Conservation (phyloP, 2,113 vertebrate genomes). For the Gymnarchus niloticus region DNA sequence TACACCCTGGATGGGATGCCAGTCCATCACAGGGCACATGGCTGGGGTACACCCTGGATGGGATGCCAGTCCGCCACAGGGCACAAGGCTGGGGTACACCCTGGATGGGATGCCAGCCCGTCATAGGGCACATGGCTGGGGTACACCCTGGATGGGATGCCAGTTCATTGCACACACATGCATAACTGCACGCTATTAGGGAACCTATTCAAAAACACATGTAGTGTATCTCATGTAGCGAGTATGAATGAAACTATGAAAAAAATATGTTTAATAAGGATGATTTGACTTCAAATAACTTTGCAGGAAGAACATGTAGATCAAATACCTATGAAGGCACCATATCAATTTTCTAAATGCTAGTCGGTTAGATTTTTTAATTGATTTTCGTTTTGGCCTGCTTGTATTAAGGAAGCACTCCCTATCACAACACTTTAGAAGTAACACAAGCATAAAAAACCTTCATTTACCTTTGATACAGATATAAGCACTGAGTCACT, state of each 20-base stretch:
- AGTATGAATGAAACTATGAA: not conserved
- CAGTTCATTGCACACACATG: not conserved
- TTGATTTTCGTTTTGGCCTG: no score
- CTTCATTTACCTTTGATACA: slow-evolving; percentile 21
- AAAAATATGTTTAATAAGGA: not conserved
- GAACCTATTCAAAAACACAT: not conserved
- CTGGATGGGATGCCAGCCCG: no score
- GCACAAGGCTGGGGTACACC: no score
- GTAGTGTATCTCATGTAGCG: not conserved
- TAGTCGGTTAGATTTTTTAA: no score
- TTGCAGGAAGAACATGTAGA: no score
- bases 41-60: no score
- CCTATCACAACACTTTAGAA: not conserved
- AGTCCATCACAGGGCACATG: no score
- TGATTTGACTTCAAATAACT: not conserved
- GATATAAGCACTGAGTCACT: slow-evolving; percentile 7
- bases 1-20: no score
- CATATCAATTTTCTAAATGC: not conserved
- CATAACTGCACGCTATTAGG: not conserved
- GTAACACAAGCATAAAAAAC: not conserved
- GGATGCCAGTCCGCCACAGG: no score
- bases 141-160: not conserved
- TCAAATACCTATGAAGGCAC: not conserved
- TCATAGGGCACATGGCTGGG: no score
- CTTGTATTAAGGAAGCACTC: not conserved